These are phyloP conservation scores for Anoplolepis gracilipes DNA, from an alignment of 1,140 invertebrate species.

Conservation along the genomic window DNA sequence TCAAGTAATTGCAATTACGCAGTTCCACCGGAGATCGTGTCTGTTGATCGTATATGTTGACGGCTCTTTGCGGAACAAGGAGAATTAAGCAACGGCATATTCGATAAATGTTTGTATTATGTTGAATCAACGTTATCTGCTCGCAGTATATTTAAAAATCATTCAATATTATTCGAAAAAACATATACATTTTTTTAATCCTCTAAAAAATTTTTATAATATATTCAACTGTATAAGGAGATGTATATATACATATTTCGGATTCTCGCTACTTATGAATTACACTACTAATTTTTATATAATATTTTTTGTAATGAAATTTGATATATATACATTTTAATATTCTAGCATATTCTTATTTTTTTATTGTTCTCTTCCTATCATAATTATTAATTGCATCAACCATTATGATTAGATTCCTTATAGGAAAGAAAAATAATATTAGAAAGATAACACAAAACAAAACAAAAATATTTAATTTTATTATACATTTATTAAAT, in stretches of 20 bases:
- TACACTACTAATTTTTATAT: not conserved
- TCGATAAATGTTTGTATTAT: not conserved
- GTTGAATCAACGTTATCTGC: conserved; percentile 4
- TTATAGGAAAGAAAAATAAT: not conserved
- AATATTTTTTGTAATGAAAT: not conserved
- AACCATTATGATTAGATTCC: not conserved
- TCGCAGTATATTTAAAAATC: not conserved
- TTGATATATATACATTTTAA: not conserved
- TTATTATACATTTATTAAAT: too few relatives aligned
- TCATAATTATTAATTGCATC: too few relatives aligned
- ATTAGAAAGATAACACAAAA: too few relatives aligned
- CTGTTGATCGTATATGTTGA: not conserved
- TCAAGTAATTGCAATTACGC: conserved; percentile 50
- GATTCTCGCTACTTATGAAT: not conserved
- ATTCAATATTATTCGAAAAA: not conserved
- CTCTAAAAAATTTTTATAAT: too few relatives aligned
- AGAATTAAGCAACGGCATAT: conserved; percentile 20
- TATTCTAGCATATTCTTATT: not conserved
- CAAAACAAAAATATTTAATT: too few relatives aligned
- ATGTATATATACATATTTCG: too few relatives aligned
- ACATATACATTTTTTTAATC: not conserved
- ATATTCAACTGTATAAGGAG: not conserved
- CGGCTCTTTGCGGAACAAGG: not conserved
- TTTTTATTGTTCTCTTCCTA: too few relatives aligned
- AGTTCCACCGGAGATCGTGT: conserved; percentile 6